These are phyloP conservation scores for Botia almorhae DNA, from an alignment of 2,797 vertebrate species.

Conservation along the genomic window DNA sequence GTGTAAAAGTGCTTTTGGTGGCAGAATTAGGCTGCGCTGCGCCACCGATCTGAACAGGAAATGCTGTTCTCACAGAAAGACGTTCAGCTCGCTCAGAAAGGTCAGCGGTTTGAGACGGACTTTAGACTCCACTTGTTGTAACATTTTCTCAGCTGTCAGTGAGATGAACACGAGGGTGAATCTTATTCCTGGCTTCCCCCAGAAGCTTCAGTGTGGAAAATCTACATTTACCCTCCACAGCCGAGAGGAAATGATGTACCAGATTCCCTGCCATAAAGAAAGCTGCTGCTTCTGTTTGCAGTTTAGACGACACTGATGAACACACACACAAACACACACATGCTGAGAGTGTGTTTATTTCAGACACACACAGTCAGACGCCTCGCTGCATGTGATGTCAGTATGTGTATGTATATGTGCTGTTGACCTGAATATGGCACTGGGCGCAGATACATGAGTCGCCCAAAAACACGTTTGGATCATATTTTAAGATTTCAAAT, in stretches of 20 bases:
- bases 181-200: conserved; percentile 29
- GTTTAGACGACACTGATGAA: conserved; percentile 13
- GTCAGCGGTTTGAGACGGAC: conserved; percentile 56
- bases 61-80: conserved; percentile 60
- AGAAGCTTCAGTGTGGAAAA: neutral
- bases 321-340: neutral
- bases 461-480: too few species aligned
- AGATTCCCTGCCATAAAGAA: conserved; percentile 13
- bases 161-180: conserved; percentile 37
- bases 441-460: too few species aligned
- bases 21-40: conserved; percentile 34
- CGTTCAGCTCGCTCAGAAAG: conserved; percentile 47
- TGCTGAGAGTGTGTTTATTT: neutral
- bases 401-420: neutral
- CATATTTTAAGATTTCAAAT: too few species aligned
- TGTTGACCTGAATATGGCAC: neutral
- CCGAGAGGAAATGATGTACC: conserved; percentile 31
- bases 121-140: conserved; percentile 44
- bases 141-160: conserved; percentile 54
- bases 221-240: conserved; percentile 14
- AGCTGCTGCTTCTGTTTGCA: conserved; percentile 12
- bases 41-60: conserved; percentile 21
- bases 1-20: conserved; percentile 44
- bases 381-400: neutral
- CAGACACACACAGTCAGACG: neutral